Conservation (phyloP, 2,797 vertebrate genomes). For the Capromys pilorides region DNA sequence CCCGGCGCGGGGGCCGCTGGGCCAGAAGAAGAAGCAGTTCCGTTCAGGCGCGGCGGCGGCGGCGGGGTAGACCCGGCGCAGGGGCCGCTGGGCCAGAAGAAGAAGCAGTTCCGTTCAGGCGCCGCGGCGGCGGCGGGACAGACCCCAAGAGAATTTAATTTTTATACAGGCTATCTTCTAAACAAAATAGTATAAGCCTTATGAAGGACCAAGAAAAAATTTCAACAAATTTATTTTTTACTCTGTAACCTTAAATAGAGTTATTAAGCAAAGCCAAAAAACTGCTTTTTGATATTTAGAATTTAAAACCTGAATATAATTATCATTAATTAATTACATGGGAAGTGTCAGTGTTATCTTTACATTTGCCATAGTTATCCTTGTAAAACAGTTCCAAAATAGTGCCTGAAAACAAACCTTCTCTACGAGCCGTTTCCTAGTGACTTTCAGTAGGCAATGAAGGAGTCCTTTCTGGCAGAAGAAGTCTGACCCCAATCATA, state of each 20-base stretch:
- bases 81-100: no score
- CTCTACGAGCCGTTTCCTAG: background rate
- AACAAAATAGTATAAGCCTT: slow-evolving; percentile 63
- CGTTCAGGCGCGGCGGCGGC: no score
- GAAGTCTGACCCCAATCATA: background rate
- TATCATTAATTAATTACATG: slow-evolving; percentile 67
- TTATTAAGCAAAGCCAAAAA: slow-evolving; percentile 53
- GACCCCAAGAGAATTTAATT: slow-evolving; percentile 76
- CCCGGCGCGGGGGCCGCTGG: no score
- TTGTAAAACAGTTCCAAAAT: slow-evolving; percentile 46
- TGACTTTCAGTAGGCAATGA: slow-evolving; percentile 27
- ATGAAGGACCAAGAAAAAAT: slow-evolving; percentile 51
- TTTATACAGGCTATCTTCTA: slow-evolving; percentile 51
- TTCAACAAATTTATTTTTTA: slow-evolving; percentile 65
- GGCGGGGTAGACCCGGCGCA: no score
- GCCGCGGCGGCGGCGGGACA: no score
- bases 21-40: no score
- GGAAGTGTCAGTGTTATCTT: slow-evolving; percentile 40
- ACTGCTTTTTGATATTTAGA: slow-evolving; percentile 56
- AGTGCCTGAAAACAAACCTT: slow-evolving; percentile 46
- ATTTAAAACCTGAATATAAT: slow-evolving; percentile 70
- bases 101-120: no score
- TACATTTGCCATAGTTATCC: slow-evolving; percentile 39
- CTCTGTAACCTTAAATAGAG: slow-evolving; percentile 35
- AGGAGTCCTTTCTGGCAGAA: background rate